Base-by-base conservation (phyloP, 2,113 vertebrate genomes). In the Hassar affinis region DNA sequence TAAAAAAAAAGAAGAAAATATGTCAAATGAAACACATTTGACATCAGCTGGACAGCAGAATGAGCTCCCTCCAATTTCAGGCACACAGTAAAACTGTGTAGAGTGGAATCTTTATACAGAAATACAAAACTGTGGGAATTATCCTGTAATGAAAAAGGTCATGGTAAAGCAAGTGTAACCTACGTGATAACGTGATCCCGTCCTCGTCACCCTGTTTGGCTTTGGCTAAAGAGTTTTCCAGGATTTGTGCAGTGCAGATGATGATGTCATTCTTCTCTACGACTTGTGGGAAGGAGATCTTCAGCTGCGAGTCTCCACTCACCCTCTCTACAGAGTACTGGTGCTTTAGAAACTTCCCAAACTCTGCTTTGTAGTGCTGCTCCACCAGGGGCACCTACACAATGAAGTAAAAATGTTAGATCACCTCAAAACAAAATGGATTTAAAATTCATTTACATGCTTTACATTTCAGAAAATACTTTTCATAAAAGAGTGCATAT, bases 221-320 rank as follows among this genome's bases (percentile, higher is more conserved):
- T 83, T 94, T 93, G 84, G 94, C 89, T 85, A 99, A 92, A 62
- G 92, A 96, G 91, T 99, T 99, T 90, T 99, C 97, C 83, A 99
- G 94, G 62, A 99, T 99, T 90, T 98, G 96, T 80, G 98, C 98
- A n/a, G 98, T 99, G 89, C 97, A 95, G 86, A 99, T 96, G 89
- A 99, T 95, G 86, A 99, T 94, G 86, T 98, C 95, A 83, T 95
- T 89, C 18, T 90, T 89, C 89, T 86, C 92, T 52, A 97, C 93
- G n/a, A 95, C 94, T 89, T 96, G 92, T 84, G 95, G 92, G 91
- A 99, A 99, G 64, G 96, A 96, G 92, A 98, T 98, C 93, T 99
- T 99, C 86, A 97, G 93, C 83, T 95, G 94, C 33, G 92, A 93
- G 88, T 97, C 94, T 84, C 97, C 98, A 78, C 96, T 99, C 91